phyloP scores from a whole-genome alignment of 1,140 invertebrate genomes.

The Zophobas atratus region DNA sequence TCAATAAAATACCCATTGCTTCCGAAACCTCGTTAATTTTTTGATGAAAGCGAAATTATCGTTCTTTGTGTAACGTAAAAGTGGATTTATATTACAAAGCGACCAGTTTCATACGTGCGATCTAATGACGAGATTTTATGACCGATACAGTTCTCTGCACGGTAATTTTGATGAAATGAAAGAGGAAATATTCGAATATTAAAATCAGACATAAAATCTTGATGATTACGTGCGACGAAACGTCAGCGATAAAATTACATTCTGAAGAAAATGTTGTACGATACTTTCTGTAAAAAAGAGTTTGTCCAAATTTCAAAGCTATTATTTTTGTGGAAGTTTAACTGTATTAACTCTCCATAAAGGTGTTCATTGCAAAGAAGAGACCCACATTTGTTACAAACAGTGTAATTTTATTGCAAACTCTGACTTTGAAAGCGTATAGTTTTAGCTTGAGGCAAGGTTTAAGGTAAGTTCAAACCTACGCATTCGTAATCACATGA shows the following conservation, averaged over 20 bases:
- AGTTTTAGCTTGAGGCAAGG: too few relatives aligned
- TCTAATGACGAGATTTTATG: slow-evolving; percentile 33
- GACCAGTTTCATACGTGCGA: slow-evolving; percentile 30
- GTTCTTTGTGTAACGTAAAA: slow-evolving; percentile 39
- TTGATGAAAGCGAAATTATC: slow-evolving; percentile 26
- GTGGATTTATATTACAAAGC: slow-evolving; percentile 42
- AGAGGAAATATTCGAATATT: slow-evolving; percentile 35
- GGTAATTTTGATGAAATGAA: slow-evolving; percentile 35
- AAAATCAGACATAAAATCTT: slow-evolving; percentile 32
- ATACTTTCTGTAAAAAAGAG: too few relatives aligned
- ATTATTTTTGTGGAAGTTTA: not conserved
- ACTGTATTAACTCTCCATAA: too few relatives aligned
- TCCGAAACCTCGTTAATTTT: slow-evolving; percentile 36
- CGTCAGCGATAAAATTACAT: slow-evolving; percentile 23
- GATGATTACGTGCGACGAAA: slow-evolving; percentile 3
- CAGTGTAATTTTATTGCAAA: too few relatives aligned
- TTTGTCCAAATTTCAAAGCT: not conserved
- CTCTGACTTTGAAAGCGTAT: too few relatives aligned
- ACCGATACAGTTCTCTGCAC: slow-evolving; percentile 28
- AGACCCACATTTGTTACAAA: too few relatives aligned
- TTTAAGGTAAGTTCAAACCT: too few relatives aligned
- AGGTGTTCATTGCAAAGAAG: too few relatives aligned
- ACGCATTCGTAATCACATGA: too few relatives aligned
- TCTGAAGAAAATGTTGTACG: not conserved
- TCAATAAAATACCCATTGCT: slow-evolving; percentile 36